Base-by-base conservation (phyloP, 1,140 invertebrate species). In the Drosophila jambulina region DNA sequence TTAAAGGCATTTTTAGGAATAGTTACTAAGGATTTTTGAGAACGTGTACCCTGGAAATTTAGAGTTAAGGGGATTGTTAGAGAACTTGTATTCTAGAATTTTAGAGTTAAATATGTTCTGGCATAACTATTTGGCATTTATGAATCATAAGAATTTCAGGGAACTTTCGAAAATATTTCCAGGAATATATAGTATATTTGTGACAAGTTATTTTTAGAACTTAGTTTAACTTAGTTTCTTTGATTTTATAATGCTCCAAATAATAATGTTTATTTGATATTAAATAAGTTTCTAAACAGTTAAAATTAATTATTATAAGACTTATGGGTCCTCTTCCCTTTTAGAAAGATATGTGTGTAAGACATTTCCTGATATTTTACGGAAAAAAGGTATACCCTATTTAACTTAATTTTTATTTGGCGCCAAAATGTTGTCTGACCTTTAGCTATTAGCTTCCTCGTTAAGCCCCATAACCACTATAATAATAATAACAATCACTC, bases 351-450 rank as follows among this genome's bases (percentile, higher is more conserved):
- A 32, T 32, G 29, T 32, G 23, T 32, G 29, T 5, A 25, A 36
- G 19, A 10, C 17, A 48, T 29, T 57, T 49, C 23, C 49, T 46
- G 4, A 7, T 59, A 21, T n/a, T 27, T 32, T 19, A 36, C 17
- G 15, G 15, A 68, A 68, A 43, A 29, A 46, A 23, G 17, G 4
- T 9, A 43, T 3, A 43, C 9, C 48, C 27, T 29, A 29, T 36
- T 13, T 13, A 13, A 36, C 34, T 36, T 13, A 13, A 36, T 36
- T 54, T 17, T 17, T 54, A 40, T 51, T 60, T 74, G 64, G 34
- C 49, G 36, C 19, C 67, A 23, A 51, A 27, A 36, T 67, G 38
- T 25, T 34, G 48, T 29, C 57, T 54, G 69, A 75, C 58, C 48
- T 63, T 46, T 40, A 8, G 10, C 23, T 23, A 23, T 48, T 12